Evolutionary conservation across 2,113 vertebrate genomes (phyloP).

Genomic region (Mirounga angustirostris): DNA sequence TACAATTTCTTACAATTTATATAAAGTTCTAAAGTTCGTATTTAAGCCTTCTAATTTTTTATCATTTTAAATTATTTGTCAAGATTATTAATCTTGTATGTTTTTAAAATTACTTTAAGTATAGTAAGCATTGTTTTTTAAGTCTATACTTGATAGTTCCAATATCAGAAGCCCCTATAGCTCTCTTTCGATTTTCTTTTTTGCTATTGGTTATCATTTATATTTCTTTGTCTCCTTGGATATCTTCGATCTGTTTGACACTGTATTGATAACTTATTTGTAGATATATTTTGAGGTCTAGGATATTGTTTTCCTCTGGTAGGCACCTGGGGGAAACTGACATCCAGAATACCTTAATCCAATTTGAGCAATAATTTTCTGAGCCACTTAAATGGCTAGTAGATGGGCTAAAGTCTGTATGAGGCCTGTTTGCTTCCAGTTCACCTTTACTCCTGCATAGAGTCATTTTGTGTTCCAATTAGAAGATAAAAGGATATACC

Average conservation of each 20-base stretch:
- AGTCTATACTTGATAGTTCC: not conserved
- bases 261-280: not conserved
- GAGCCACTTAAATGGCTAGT: not conserved
- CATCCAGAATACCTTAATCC: not conserved
- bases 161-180: not conserved
- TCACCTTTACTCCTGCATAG: not conserved
- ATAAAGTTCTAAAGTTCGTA: not conserved
- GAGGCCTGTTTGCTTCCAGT: not conserved
- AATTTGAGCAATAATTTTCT: not conserved
- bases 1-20: not conserved
- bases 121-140: not conserved
- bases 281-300: not conserved
- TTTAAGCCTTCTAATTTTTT: not conserved
- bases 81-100: not conserved
- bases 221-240: not conserved
- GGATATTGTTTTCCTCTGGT: not conserved
- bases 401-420: not conserved
- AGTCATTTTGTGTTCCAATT: not conserved
- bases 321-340: not conserved
- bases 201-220: not conserved
- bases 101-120: not conserved
- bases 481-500: not conserved
- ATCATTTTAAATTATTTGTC: not conserved
- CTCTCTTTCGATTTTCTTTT: not conserved
- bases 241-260: not conserved